These are phyloP conservation scores for Drosophila algonquin DNA, from an alignment of 2,888 invertebrate species.

Conservation along the genomic window DNA sequence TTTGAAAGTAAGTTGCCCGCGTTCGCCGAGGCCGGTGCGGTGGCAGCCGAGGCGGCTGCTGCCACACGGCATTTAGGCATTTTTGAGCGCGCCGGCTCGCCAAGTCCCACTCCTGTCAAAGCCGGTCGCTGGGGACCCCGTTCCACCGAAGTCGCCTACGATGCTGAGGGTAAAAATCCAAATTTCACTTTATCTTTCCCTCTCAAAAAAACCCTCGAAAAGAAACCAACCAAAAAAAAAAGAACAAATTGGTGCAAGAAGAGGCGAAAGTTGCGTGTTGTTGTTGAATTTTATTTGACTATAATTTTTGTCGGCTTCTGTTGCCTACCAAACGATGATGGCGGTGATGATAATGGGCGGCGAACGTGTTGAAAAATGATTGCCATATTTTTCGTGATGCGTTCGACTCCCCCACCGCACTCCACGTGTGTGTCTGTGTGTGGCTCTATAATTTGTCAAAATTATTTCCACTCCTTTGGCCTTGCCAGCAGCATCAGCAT, in stretches of 20 bases:
- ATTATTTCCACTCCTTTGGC: constrained; percentile 61
- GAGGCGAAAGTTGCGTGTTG: constrained; percentile 60
- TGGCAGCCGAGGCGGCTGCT: constrained; percentile 51
- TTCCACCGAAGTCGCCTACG: constrained; percentile 89
- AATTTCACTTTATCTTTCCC: constrained; percentile 49
- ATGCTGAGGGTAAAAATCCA: constrained; percentile 88
- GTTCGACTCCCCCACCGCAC: constrained; percentile 16
- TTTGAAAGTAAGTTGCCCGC: constrained; percentile 82
- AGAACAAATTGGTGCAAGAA: constrained; percentile 60
- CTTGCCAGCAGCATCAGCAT: constrained; percentile 51
- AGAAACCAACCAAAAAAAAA: constrained; percentile 15
- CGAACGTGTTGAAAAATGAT: constrained; percentile 64
- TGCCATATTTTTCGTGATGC: constrained; percentile 64
- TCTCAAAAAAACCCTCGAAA: constrained; percentile 6
- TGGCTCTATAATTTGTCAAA: constrained; percentile 58
- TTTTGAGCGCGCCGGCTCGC: constrained; percentile 86
- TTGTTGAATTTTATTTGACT: constrained; percentile 57
- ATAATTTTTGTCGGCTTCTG: constrained; percentile 50
- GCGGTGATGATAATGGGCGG: constrained; percentile 20
- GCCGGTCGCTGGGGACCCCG: constrained; percentile 88
- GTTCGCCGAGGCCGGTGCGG: constrained; percentile 61
- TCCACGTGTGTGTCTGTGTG: constrained; percentile 28
- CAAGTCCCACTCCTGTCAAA: constrained; percentile 88
- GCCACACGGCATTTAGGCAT: constrained; percentile 61
- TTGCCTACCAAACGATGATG: constrained; percentile 39